phyloP scores from a whole-genome alignment of 1,140 invertebrate genomes.

The Halesus radiatus region DNA sequence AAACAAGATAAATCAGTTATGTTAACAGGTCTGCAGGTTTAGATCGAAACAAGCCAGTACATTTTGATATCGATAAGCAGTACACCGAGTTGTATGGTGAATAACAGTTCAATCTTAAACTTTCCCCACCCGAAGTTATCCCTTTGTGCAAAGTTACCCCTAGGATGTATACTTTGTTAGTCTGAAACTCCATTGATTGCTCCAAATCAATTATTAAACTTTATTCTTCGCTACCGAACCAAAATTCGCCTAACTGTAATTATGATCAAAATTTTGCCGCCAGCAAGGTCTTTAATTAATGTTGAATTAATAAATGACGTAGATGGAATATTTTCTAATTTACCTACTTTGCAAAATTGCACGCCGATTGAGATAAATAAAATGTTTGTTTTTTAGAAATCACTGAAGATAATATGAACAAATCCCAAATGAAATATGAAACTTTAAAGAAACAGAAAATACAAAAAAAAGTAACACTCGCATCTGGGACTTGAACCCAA shows the following conservation, averaged over 20 bases:
- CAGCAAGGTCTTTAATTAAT: neutral
- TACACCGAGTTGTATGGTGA: constrained; percentile 5
- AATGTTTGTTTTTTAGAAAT: no score
- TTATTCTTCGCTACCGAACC: constrained; percentile 12
- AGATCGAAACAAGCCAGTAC: neutral
- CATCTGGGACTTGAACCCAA: no score
- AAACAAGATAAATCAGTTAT: no score
- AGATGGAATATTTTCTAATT: no score
- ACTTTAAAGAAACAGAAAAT: no score
- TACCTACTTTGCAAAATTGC: no score
- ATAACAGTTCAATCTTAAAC: constrained; percentile 30
- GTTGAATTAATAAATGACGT: neutral
- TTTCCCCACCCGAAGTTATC: constrained; percentile 22
- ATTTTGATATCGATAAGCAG: neutral
- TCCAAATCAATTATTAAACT: constrained; percentile 40
- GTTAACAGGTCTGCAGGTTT: neutral
- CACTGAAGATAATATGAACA: no score
- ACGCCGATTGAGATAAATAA: no score
- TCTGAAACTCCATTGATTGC: constrained; percentile 38
- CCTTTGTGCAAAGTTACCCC: constrained; percentile 30
- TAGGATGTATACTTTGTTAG: constrained; percentile 38
- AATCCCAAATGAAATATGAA: no score
- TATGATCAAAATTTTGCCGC: neutral
- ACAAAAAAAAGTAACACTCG: no score
- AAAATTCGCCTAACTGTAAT: constrained; percentile 23